Percentiles rank a stretch among this genome's conserved stretches.
Evolutionary conservation across 2,113 vertebrate genomes (phyloP).

Genomic region (Vicugna pacos): DNA sequence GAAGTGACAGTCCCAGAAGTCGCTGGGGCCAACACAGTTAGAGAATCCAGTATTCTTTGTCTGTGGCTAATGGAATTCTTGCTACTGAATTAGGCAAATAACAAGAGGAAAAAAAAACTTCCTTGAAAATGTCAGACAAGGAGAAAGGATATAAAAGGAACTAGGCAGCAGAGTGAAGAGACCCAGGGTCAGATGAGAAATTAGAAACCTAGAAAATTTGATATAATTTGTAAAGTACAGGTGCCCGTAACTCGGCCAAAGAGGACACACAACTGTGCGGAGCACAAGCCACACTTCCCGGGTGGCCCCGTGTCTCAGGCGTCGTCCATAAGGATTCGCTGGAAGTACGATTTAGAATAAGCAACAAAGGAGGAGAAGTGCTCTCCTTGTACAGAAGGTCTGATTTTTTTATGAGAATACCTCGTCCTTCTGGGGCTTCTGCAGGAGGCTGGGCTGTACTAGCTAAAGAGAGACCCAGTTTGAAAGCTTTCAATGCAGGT

Average conservation of each 20-base stretch:
- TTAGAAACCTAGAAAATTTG: not conserved
- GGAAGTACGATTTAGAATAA: not conserved
- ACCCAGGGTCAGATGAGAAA: not conserved
- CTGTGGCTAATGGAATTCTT: not conserved
- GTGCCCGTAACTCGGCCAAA: not conserved
- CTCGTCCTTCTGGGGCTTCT: not conserved
- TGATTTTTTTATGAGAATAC: not conserved
- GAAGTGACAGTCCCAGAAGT: not conserved
- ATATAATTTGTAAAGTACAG: not conserved
- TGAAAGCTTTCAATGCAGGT: not conserved
- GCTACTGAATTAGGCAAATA: not conserved
- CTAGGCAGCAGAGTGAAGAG: not conserved
- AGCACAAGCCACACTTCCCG: not conserved
- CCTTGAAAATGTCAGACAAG: slow-evolving; percentile 6
- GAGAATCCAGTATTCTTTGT: not conserved
- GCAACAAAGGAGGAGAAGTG: not conserved
- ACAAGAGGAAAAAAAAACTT: not conserved
- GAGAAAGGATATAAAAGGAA: not conserved
- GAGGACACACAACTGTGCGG: not conserved
- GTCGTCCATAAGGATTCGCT: not conserved
- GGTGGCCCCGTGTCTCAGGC: not conserved
- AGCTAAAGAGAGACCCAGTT: not conserved
- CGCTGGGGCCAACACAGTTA: not conserved
- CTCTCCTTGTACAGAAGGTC: not conserved
- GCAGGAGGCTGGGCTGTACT: not conserved